Evolutionary conservation across 2,797 vertebrate genomes (phyloP).

Genomic region (Anolis apletophallus): DNA sequence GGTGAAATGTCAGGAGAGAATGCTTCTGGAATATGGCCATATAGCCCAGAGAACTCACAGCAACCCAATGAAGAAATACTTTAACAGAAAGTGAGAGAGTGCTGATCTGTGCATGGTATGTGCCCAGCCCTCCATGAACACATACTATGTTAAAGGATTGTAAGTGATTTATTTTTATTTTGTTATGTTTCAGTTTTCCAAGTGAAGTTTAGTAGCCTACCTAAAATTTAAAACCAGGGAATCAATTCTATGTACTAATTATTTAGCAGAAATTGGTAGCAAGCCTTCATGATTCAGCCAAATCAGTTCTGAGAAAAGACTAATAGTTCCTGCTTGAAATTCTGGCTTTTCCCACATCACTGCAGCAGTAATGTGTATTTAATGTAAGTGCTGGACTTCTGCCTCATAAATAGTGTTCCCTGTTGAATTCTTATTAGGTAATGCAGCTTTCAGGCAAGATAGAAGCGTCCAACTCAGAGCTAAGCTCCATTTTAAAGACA

Average conservation of each 20-base stretch:
- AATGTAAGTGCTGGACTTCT: slow-evolving; percentile 42
- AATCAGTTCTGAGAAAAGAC: slow-evolving; percentile 29
- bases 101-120: not conserved
- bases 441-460: slow-evolving; percentile 78
- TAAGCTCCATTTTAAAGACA: slow-evolving; percentile 74
- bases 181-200: not conserved
- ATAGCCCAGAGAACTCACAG: too few species aligned
- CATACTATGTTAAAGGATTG: not conserved
- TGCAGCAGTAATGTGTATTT: slow-evolving; percentile 47
- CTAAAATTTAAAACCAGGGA: not conserved
- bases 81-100: too few species aligned
- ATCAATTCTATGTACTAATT: not conserved
- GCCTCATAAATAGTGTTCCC: slow-evolving; percentile 55
- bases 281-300: not conserved
- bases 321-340: not conserved
- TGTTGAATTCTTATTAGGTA: slow-evolving; percentile 76
- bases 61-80: not conserved
- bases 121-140: not conserved
- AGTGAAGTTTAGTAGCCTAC: not conserved
- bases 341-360: slow-evolving; percentile 29
- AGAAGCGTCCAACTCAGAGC: slow-evolving; percentile 77
- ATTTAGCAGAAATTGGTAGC: not conserved
- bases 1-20: too few species aligned
- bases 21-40: too few species aligned
- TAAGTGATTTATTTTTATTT: too few species aligned